phyloP scores from a whole-genome alignment of 2,113 vertebrate genomes.

The Platichthys flesus region DNA sequence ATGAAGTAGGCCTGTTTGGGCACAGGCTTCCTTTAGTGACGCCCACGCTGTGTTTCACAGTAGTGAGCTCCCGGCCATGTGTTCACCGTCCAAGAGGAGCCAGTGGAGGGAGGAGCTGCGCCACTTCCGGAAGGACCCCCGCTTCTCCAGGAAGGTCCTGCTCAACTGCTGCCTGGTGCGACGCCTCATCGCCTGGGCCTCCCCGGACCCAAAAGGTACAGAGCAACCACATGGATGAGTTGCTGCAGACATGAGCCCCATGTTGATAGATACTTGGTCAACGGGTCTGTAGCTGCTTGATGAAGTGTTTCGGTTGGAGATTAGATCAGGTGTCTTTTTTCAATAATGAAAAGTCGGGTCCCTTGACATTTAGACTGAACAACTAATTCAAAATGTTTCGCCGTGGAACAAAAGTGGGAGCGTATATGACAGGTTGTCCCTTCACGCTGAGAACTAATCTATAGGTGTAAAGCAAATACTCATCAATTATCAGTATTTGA shows the following conservation, averaged over 20 bases:
- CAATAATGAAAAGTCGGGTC: background rate
- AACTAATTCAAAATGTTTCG: no score
- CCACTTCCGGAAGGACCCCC: conserved; percentile 78
- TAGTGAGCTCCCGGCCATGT: conserved; percentile 73
- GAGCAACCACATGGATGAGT: background rate
- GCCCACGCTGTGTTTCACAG: conserved; percentile 38
- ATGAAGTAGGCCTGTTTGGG: background rate
- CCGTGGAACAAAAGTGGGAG: no score
- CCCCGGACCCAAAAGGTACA: conserved; percentile 84
- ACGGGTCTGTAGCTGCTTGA: no score
- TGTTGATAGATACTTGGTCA: no score
- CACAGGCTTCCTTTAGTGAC: background rate
- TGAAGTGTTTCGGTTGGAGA: background rate
- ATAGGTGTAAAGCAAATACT: no score
- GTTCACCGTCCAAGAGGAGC: conserved; percentile 77
- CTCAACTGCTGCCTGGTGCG: conserved; percentile 87
- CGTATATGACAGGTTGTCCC: no score
- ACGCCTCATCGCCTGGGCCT: conserved; percentile 85
- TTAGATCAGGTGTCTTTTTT: background rate
- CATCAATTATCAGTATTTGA: no score
- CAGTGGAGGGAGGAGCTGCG: conserved; percentile 81
- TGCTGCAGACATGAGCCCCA: background rate
- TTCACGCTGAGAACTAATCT: no score
- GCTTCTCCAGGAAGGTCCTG: conserved; percentile 85
- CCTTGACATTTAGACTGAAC: no score